Evolutionary conservation across 2,888 invertebrate genomes (phyloP).

Genomic region (Bimastos eiseni): DNA sequence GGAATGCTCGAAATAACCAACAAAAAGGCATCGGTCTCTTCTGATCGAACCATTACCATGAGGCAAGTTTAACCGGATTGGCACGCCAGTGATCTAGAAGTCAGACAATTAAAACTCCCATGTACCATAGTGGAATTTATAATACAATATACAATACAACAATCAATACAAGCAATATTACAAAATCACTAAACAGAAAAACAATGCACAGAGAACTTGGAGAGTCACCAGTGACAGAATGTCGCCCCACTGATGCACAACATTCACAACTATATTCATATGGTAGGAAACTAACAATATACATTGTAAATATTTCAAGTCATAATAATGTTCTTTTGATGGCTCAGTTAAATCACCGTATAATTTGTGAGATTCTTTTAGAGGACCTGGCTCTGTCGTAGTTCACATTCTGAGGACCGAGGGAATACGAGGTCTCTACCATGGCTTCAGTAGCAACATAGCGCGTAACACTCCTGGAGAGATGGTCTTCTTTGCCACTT

Average conservation of each 20-base stretch:
- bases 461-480: constrained; percentile 32
- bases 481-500: constrained; percentile 33
- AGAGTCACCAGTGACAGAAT: too few relatives aligned
- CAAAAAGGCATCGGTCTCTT: not conserved
- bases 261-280: not conserved
- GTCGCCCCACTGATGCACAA: too few relatives aligned
- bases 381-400: constrained; percentile 24
- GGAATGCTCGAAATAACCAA: constrained; percentile 27
- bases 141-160: too few relatives aligned
- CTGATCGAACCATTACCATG: not conserved
- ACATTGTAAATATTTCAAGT: too few relatives aligned
- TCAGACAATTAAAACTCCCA: not conserved
- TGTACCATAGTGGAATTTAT: not conserved
- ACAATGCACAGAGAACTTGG: too few relatives aligned
- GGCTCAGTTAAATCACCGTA: not conserved
- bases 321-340: not conserved
- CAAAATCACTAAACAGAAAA: too few relatives aligned
- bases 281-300: too few relatives aligned
- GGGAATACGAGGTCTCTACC: constrained; percentile 27
- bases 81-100: not conserved
- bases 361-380: constrained; percentile 17
- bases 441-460: constrained; percentile 28
- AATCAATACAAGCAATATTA: too few relatives aligned
- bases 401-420: constrained; percentile 25
- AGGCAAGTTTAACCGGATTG: not conserved